phyloP scores from a whole-genome alignment of 2,888 invertebrate genomes.

The Neoitamus cyanurus region DNA sequence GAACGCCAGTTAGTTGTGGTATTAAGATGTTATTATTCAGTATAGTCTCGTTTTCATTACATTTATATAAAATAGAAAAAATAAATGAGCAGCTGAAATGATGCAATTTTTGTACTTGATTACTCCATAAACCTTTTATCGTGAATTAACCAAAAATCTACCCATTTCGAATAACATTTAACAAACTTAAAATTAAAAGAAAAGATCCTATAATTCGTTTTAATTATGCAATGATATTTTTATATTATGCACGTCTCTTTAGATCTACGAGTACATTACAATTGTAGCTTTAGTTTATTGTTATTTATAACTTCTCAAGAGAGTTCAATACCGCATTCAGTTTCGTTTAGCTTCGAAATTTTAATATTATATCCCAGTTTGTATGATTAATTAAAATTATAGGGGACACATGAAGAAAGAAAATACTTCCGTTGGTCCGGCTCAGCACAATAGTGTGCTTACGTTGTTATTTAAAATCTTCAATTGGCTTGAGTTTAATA shows the following conservation, averaged over 20 bases:
- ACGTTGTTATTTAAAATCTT: not conserved
- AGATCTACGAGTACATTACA: not conserved
- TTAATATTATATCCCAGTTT: slow-evolving; percentile 53
- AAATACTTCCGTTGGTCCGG: not conserved
- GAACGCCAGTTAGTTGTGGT: not conserved
- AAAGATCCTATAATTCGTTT: not conserved
- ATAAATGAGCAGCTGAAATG: not conserved
- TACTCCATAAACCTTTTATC: not conserved
- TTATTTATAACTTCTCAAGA: not conserved
- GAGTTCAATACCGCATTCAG: not conserved
- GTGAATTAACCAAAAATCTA: not conserved
- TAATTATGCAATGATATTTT: not conserved
- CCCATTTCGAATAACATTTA: not conserved
- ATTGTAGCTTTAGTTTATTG: not conserved
- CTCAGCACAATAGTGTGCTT: not conserved
- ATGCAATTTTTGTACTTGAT: not conserved
- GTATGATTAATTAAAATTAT: slow-evolving; percentile 35
- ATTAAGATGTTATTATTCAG: not conserved
- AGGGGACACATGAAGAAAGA: not conserved
- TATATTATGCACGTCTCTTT: not conserved
- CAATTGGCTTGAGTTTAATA: not conserved
- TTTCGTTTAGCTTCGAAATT: not conserved
- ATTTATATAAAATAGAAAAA: not conserved
- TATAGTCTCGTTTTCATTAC: not conserved
- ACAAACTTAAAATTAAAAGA: not conserved